A percentile compares a stretch with the other conserved stretches of the same genome.
These are phyloP conservation scores for Idris sp. DNA, from an alignment of 1,140 invertebrate species.

Conservation along the genomic window DNA sequence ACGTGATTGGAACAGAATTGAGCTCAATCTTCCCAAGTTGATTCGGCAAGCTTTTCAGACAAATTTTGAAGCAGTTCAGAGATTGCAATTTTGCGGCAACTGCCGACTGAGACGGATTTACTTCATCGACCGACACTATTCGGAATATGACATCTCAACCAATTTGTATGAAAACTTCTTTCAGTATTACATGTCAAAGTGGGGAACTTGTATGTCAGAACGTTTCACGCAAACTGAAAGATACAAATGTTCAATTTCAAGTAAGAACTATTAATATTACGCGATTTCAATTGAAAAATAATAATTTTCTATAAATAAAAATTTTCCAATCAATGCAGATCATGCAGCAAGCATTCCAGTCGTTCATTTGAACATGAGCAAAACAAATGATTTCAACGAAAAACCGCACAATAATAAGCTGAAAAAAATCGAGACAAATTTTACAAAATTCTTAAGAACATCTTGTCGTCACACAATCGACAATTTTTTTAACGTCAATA, in stretches of 20 bases:
- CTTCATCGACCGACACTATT: slow-evolving; percentile 66
- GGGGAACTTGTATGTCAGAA: slow-evolving; percentile 63
- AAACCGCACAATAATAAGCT: slow-evolving; percentile 3
- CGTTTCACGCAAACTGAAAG: slow-evolving; percentile 62
- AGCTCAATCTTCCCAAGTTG: slow-evolving; percentile 64
- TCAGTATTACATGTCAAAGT: slow-evolving; percentile 68
- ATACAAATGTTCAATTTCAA: slow-evolving; percentile 15
- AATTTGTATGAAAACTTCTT: slow-evolving; percentile 65
- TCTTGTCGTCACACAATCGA: slow-evolving; percentile 41
- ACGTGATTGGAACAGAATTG: slow-evolving; percentile 68
- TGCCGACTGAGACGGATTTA: slow-evolving; percentile 68
- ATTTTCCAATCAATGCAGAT: slow-evolving; percentile 15
- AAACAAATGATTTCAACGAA: slow-evolving; percentile 8
- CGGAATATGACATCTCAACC: slow-evolving; percentile 55
- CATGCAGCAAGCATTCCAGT: slow-evolving; percentile 16
- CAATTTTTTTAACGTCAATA: slow-evolving; percentile 43
- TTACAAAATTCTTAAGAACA: slow-evolving; percentile 18
- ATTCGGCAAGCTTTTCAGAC: slow-evolving; percentile 57
- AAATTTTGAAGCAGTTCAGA: slow-evolving; percentile 55
- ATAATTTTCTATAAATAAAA: too few species aligned
- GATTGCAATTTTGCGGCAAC: slow-evolving; percentile 64
- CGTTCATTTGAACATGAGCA: slow-evolving; percentile 13
- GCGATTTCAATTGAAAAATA: too few species aligned
- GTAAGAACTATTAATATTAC: slow-evolving; percentile 10
- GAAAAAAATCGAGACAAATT: slow-evolving; percentile 23